A percentile compares a stretch with the other conserved stretches of the same genome.
These are phyloP conservation scores for Sinocyclocheilus maitianheensis DNA, from an alignment of 2,113 vertebrate genomes.

Conservation along the genomic window DNA sequence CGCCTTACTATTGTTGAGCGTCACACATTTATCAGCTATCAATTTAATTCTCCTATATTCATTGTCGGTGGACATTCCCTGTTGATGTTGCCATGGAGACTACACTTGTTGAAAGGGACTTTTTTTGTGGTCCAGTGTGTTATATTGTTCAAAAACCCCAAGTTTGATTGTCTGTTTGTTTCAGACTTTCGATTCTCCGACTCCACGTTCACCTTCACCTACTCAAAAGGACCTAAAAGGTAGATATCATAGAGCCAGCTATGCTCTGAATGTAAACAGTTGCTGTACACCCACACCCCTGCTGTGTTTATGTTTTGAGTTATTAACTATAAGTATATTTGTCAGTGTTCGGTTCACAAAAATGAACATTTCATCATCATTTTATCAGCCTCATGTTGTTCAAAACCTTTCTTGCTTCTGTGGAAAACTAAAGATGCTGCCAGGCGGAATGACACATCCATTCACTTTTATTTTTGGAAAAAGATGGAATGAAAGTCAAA, in stretches of 20 bases:
- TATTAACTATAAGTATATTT: neutral
- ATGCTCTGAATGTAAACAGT: neutral
- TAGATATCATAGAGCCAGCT: constrained; percentile 58
- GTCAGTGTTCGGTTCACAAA: neutral
- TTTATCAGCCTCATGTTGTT: neutral
- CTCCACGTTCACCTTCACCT: constrained; percentile 90
- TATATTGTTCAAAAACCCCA: neutral
- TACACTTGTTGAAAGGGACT: constrained; percentile 83
- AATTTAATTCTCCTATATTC: constrained; percentile 38
- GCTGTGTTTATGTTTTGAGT: neutral
- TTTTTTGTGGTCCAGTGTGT: constrained; percentile 48
- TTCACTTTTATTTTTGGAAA: neutral
- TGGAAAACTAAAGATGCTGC: neutral
- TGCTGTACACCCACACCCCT: neutral
- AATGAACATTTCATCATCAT: neutral
- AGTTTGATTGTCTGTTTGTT: constrained; percentile 58
- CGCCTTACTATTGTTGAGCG: neutral
- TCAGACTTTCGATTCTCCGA: constrained; percentile 90
- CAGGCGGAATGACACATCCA: neutral
- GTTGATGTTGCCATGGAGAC: constrained; percentile 81
- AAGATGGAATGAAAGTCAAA: neutral
- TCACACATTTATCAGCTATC: constrained; percentile 43
- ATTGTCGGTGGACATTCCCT: constrained; percentile 73
- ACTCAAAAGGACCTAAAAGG: constrained; percentile 86
- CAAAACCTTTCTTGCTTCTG: neutral